Percentiles rank a stretch among this genome's conserved stretches.
These are phyloP conservation scores for Semnornis frantzii DNA, from an alignment of 2,113 vertebrate genomes.

Conservation along the genomic window DNA sequence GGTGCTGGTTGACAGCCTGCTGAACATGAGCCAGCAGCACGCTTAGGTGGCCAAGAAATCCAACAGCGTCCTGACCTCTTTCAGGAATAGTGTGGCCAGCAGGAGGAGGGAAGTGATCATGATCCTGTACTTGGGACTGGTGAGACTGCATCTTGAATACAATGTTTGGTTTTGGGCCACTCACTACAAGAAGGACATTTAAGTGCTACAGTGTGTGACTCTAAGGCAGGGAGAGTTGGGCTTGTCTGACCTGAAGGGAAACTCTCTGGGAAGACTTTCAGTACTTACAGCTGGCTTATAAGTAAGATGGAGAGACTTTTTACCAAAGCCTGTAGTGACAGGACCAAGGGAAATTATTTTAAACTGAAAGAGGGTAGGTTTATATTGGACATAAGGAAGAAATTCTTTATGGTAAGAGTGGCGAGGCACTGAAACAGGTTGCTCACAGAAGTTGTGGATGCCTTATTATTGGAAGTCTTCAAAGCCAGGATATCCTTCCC, in stretches of 20 bases:
- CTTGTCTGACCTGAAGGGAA: neutral
- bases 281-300: accelerated
- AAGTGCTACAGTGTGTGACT: too few relatives aligned
- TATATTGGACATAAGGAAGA: neutral
- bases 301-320: neutral
- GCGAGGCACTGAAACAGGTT: neutral
- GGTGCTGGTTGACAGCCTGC: too few relatives aligned
- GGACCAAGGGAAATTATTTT: neutral
- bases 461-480: neutral
- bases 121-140: too few relatives aligned
- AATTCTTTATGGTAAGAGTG: neutral
- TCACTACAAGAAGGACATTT: too few relatives aligned
- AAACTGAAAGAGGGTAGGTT: neutral
- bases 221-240: neutral
- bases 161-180: too few relatives aligned
- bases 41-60: too few relatives aligned
- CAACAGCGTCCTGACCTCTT: too few relatives aligned
- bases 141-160: too few relatives aligned
- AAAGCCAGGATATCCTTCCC: neutral
- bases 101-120: too few relatives aligned
- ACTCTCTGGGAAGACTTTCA: neutral
- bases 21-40: too few relatives aligned
- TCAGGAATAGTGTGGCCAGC: too few relatives aligned
- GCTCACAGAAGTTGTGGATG: neutral
- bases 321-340: neutral